Base-by-base conservation (phyloP, 2,797 vertebrate genomes). In the Adrianichthys oophorus region DNA sequence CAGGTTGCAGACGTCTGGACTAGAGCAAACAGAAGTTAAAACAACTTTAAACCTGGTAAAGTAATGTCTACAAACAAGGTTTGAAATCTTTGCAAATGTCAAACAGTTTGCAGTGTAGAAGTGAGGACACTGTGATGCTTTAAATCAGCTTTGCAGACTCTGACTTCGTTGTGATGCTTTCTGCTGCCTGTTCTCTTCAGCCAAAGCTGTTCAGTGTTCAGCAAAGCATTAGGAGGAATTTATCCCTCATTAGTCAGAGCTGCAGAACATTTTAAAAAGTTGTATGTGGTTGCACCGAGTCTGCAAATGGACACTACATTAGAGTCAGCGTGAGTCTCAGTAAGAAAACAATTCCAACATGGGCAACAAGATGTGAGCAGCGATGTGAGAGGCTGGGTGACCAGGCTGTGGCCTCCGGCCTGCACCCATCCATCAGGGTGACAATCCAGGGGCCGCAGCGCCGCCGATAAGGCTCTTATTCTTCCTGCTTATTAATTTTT, bases 351-450 rank as follows among this genome's bases (percentile, higher is more conserved):
- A 82, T 82, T 76, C 81, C 59, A 62, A 59, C 56, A 19, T 5
- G 17, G 61, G 67, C 59, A 70, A 55, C 61, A 79, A 73, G 76
- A 78, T 72, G 70, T 24, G 75, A 62, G 74, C 80, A 72, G 68
- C 2, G 56, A 82, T 65, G 82, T 61, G 73, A 80, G 70, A 8
- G 52, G 63, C 74, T 46, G 55, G 60, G 55, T 79, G 78, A 57
- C 72, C 68, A 87, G 71, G 79, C 83, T 56, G 65, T 76, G 78
- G 80, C 76, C 79, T 87, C 76, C 49, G 48, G 67, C 48, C 75
- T 67, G 63, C 68, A 59, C 81, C 70, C 84, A 87, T 87, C 70
- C 58, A 88, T 89, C 86, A 88, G 68, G 74, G 54, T 85, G 83
- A 85, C 85, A 87, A 79, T 76, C 69, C 69, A 82, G 80, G 72